Evolutionary conservation across 2,113 vertebrate genomes (phyloP).

Genomic region (Martes martes): DNA sequence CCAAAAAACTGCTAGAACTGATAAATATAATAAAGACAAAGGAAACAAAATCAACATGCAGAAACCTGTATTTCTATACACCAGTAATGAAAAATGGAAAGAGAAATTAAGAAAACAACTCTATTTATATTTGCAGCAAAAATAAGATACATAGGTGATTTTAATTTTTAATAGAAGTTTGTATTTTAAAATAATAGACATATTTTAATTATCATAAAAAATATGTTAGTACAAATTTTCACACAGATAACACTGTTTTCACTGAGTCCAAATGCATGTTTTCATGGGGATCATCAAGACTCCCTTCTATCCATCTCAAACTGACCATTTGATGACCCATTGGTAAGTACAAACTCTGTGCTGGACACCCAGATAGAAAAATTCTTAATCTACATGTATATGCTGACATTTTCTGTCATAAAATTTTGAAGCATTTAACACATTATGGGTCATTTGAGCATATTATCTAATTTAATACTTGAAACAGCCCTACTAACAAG

Average conservation of each 20-base stretch:
- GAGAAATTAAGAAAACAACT: background rate
- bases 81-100: background rate
- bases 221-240: background rate
- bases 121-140: background rate
- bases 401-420: background rate
- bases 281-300: background rate
- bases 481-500: background rate
- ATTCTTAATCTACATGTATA: background rate
- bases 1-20: background rate
- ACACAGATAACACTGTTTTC: background rate
- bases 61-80: background rate
- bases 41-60: background rate
- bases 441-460: background rate
- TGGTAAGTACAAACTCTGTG: background rate
- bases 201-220: background rate
- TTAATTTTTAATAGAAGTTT: background rate
- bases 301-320: background rate
- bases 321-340: background rate
- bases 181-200: background rate
- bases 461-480: background rate
- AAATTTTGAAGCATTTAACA: background rate
- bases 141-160: background rate
- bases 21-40: background rate
- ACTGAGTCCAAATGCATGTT: background rate
- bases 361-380: background rate